Evolutionary conservation across 2,113 vertebrate genomes (phyloP), one percentile per base, ranked within the genome.

Genomic region (Toxostoma redivivum): DNA sequence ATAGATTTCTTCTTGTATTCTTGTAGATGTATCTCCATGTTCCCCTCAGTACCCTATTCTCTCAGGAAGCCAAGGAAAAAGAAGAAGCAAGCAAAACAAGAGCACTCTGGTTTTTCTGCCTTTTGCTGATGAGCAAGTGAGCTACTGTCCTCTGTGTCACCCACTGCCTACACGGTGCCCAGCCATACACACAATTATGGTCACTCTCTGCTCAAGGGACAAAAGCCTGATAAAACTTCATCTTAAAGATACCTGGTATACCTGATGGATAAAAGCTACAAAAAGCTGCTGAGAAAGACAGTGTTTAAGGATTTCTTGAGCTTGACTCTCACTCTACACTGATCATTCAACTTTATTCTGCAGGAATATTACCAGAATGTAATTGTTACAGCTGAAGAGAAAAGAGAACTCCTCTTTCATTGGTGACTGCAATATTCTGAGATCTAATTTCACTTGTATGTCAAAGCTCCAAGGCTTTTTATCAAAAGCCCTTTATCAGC

Each of bases 121-220:
- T 74, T 76, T 57, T 45, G 33, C 27, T 56, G 64, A 47, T 57
- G 31, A 76, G 25, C 53, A 56, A 71, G 40, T 51, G 57, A 71
- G 51, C 38, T 45, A 7, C 0, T 2, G 40, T 70, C 45, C n/a
- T 27, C 33, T 42, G 1, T 0, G 2, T 38, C 54, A 79, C 50
- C 20, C 42, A 38, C 31, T 58, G 56, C 28, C 42, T 30, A 21
- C 38, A 27, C 0, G 0, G 33, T 17, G 42, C 38, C 44, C 22
- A 50, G 47, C 12, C 54, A 54, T 5, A 17, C 35, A 42, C 6
- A 50, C 3, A 7, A 2, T 14, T 30, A 44, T 5, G 11, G 35
- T 35, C 25, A 56, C 14, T 57, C 40, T 69, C 45, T 70, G 21
- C 33, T 67, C 58, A 51, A 42, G 40, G 40, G 40, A 42, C 40